phyloP scores from a whole-genome alignment of 2,888 invertebrate genomes.

The Lepidochrysops patricia region DNA sequence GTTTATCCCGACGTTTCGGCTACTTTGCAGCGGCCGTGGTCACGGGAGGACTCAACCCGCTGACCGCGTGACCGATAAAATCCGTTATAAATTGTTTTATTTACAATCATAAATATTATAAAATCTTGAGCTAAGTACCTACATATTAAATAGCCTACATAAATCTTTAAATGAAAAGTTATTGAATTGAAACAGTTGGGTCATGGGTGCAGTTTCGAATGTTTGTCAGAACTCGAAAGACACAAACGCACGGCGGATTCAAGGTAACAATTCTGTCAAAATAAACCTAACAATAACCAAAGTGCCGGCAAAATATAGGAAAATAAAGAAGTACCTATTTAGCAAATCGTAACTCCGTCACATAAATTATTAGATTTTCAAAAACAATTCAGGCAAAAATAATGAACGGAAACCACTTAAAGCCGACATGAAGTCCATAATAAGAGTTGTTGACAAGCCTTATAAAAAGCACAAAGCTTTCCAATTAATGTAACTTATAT shows the following conservation, averaged over 20 bases:
- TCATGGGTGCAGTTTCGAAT: not conserved
- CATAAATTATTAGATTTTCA: no score
- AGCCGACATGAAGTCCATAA: not conserved
- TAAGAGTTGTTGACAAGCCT: conserved; percentile 7
- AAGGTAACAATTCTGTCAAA: conserved; percentile 16
- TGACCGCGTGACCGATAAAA: no score
- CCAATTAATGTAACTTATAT: not conserved
- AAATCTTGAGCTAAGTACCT: no score
- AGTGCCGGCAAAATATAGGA: conserved; percentile 40
- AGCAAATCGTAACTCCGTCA: not conserved
- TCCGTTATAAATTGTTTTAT: no score
- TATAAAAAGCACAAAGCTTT: not conserved
- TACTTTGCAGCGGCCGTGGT: no score
- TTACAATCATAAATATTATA: no score
- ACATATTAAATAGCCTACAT: no score
- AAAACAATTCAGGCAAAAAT: not conserved
- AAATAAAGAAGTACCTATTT: not conserved
- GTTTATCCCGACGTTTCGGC: no score
- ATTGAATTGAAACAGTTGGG: not conserved
- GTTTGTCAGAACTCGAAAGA: not conserved
- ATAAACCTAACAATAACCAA: conserved; percentile 47
- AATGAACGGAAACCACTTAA: conserved; percentile 7
- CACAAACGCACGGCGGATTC: not conserved
- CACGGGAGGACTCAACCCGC: no score
- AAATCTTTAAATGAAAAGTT: no score